Percentiles rank a stretch among this genome's conserved stretches.
Conservation (phyloP, 2,797 vertebrate genomes). For the Zenarchopterus dispar region DNA sequence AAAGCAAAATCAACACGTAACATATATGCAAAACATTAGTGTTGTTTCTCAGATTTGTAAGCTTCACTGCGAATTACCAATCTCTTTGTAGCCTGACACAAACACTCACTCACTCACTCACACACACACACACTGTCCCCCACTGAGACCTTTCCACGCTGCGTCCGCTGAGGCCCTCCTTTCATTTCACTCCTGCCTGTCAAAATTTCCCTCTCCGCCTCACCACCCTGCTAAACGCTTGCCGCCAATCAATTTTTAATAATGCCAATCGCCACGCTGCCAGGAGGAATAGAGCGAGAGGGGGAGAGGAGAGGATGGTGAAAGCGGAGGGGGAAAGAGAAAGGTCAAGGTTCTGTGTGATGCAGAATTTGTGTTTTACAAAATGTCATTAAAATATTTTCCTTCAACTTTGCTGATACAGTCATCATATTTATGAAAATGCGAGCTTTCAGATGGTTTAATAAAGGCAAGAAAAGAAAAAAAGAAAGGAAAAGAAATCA, state of each 20-base stretch:
- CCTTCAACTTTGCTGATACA: slow-evolving; percentile 61
- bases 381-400: slow-evolving; percentile 70
- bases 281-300: slow-evolving; percentile 55
- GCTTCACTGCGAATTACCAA: slow-evolving; percentile 13
- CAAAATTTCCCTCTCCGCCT: slow-evolving; percentile 85
- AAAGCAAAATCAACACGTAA: neutral
- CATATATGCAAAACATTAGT: neutral
- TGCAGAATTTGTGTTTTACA: slow-evolving; percentile 71
- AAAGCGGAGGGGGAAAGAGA: slow-evolving; percentile 39
- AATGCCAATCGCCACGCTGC: slow-evolving; percentile 84
- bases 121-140: slow-evolving; percentile 37
- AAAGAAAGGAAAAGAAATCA: neutral
- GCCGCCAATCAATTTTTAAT: slow-evolving; percentile 87
- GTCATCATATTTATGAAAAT: slow-evolving; percentile 58
- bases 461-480: slow-evolving; percentile 26
- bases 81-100: slow-evolving; percentile 13
- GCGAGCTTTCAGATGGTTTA: slow-evolving; percentile 48
- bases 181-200: slow-evolving; percentile 96
- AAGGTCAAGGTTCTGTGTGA: slow-evolving; percentile 68
- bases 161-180: slow-evolving; percentile 66
- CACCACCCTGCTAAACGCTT: slow-evolving; percentile 78
- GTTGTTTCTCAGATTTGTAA: slow-evolving; percentile 21
- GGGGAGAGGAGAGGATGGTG: slow-evolving; percentile 9
- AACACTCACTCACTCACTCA: slow-evolving; percentile 15
- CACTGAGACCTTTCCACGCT: slow-evolving; percentile 68